Base-by-base conservation (phyloP, 2,797 vertebrate genomes). In the Dryobates pubescens region DNA sequence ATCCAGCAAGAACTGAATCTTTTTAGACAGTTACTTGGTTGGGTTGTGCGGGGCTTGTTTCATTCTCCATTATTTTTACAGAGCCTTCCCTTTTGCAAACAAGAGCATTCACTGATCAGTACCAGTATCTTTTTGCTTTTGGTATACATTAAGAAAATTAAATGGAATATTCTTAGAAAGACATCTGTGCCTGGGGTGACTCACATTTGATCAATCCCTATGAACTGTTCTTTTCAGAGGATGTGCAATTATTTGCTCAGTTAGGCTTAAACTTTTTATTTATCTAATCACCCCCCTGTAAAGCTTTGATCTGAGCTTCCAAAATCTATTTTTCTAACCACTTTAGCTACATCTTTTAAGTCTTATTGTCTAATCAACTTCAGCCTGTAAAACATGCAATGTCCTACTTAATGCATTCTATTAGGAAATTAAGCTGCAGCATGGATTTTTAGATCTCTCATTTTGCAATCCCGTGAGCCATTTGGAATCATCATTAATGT, bases 221-320 rank as follows among this genome's bases (percentile, higher is more conserved):
- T 89, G 93, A 97, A 96, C 88, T 30, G 64, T 90, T 96, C 96
- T 97, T 97, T 98, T 96, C 97, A 97, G 97, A 97, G 96, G 96
- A 97, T 97, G 96, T 97, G 96, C 97, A 97, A 97, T 98, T 98
- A 98, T 98, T 98, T 98, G 97, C 97, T 98, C 97, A 97, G 97
- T 97, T 97, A 97, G 96, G 95, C 96, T 97, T 98, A 98, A 98
- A 98, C 96, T 97, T 98, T 98, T 98, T 98, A 98, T 98, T 98
- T 98, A 97, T 98, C 97, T 97, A 97, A 97, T 98, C 97, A 97
- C 97, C 96, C 94, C 95, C 97, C 97, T 97, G 94, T 96, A 96
- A 97, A 86, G 97, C 97, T 98, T 98, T 98, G 97, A 98, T 98
- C 97, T 97, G 91, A 97, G 95, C 94, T 97, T 96, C 94, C 96